Base-by-base conservation (phyloP, 2,888 invertebrate species). In the Pseudeuparius sepicola region DNA sequence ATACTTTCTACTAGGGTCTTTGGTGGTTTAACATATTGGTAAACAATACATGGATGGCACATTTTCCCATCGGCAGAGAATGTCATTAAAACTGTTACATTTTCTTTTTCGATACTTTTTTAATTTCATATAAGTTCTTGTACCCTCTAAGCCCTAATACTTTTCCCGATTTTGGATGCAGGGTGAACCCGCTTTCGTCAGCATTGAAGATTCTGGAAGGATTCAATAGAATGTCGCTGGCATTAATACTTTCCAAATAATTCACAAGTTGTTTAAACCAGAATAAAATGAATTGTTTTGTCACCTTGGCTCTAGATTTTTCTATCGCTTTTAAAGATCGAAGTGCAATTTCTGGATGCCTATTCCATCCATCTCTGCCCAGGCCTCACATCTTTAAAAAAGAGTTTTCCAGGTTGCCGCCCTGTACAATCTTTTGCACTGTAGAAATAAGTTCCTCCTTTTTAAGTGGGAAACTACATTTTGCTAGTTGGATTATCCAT, bases 131-230 rank as follows among this genome's bases (percentile, higher is more conserved):
- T 4, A 56, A 44, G 33, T 53, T 42, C 29, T 39, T 42, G 12
- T 18, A 39, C 10, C 38, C 40, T 17, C 33, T 39, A 2, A 36
- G 39, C 10, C 32, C 41, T 10, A 43, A 27, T 4, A 43, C 43
- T 48, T 48, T 51, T 34, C 53, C 49, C 16, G 42, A 49, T 42
- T 56, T 53, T 2, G 51, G 53, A 37, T 52, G 51, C 9, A 59
- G 38, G 28, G 41, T 43, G 39, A 59, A 57, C 23, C 51, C 48
- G 10, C 52, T 52, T 43, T 59, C 55, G 36, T 57, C 55, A 10
- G 49, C 53, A 38, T 57, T 55, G 31, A 52, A 56, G 24, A 58
- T 44, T 34, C 56, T 37, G 14, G 37, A 34, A 1, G 56, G 52
- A 43, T 37, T 28, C 7, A 10, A 9, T 10, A 47, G 30, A 20